Conservation (phyloP, 2,888 invertebrate species). For the Mesochorus sp. region DNA sequence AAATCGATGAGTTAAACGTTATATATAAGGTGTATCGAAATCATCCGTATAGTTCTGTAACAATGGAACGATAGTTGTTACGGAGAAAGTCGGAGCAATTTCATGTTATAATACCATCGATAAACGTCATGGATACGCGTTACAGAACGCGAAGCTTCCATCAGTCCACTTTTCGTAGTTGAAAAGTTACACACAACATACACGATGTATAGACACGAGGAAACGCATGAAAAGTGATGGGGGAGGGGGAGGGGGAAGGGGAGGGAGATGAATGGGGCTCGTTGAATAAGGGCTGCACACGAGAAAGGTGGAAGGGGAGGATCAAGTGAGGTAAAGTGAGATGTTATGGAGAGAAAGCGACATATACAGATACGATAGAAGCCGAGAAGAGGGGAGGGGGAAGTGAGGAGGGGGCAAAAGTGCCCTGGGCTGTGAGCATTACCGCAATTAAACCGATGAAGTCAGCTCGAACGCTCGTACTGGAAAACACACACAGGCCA, state of each 20-base stretch:
- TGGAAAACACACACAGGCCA: constrained; percentile 69
- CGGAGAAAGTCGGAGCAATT: no score
- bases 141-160: constrained; percentile 40
- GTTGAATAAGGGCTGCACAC: constrained; percentile 15
- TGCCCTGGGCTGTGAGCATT: constrained; percentile 73
- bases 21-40: no score
- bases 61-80: no score
- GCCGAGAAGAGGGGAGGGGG: neutral
- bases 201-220: constrained; percentile 41
- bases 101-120: no score
- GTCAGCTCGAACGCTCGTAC: constrained; percentile 65
- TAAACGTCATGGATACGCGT: no score
- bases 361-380: neutral
- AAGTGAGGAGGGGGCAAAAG: constrained; percentile 64
- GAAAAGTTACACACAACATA: constrained; percentile 40
- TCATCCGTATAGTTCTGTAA: no score
- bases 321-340: constrained; percentile 29
- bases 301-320: neutral
- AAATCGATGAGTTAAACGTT: no score
- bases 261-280: neutral
- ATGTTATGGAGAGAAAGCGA: constrained; percentile 1
- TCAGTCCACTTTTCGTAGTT: constrained; percentile 65
- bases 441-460: constrained; percentile 77
- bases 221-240: neutral
- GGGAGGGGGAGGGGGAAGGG: neutral